These are phyloP conservation scores for Brachycybe producta DNA, from an alignment of 2,888 invertebrate species.

Conservation along the genomic window DNA sequence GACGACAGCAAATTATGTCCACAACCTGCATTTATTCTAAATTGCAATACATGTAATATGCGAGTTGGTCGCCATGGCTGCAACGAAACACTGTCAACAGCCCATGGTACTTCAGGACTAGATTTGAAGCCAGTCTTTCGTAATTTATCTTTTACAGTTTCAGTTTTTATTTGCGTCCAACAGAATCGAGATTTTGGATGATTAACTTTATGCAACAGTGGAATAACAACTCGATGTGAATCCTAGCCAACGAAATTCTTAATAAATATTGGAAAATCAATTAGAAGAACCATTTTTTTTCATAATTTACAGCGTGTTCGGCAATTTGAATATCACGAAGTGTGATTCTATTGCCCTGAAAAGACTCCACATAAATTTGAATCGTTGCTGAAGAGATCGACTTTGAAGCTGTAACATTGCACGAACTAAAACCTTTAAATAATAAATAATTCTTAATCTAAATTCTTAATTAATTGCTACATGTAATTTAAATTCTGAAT, in stretches of 20 bases:
- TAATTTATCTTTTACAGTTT: conserved; percentile 24
- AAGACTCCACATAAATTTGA: too few relatives aligned
- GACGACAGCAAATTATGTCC: conserved; percentile 21
- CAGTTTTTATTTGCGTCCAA: conserved; percentile 31
- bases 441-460: neutral
- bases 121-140: too few relatives aligned
- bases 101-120: conserved; percentile 29
- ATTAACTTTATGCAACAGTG: conserved; percentile 25
- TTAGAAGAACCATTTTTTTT: too few relatives aligned
- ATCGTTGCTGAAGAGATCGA: too few relatives aligned
- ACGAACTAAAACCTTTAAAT: neutral
- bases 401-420: neutral
- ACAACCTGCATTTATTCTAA: conserved; percentile 30
- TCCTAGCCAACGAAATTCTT: conserved; percentile 23
- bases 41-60: conserved; percentile 26
- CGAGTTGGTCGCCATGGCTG: conserved; percentile 27
- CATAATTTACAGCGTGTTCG: too few relatives aligned
- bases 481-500: neutral
- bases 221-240: conserved; percentile 27
- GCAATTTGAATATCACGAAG: too few relatives aligned
- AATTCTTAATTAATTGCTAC: neutral
- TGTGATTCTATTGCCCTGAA: too few relatives aligned
- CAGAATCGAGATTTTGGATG: conserved; percentile 27
- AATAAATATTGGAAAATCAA: too few relatives aligned
- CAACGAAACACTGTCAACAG: conserved; percentile 29